Conservation (phyloP, 2,888 invertebrate species). For the Amphipyra tragopoginis region DNA sequence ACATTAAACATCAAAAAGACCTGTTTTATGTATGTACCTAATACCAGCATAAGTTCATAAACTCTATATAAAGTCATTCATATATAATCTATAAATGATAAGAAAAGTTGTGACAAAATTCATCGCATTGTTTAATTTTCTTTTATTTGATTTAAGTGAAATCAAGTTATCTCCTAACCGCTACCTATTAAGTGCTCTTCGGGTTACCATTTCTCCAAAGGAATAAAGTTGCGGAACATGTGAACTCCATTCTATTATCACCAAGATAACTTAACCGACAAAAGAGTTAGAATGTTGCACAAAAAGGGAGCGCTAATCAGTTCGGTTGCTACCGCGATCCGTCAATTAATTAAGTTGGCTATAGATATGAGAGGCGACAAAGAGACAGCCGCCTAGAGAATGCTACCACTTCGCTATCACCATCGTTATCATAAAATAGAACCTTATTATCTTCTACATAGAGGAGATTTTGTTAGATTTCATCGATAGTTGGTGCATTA, state of each 20-base stretch:
- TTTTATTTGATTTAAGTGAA: constrained; percentile 1
- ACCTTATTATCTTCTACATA: constrained; percentile 63
- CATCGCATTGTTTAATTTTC: neutral
- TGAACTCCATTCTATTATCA: constrained; percentile 61
- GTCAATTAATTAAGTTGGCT: constrained; percentile 84
- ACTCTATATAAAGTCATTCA: too few relatives aligned
- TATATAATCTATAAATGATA: too few relatives aligned
- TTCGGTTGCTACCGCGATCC: constrained; percentile 79
- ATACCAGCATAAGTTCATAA: too few relatives aligned
- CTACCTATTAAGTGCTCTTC: constrained; percentile 30
- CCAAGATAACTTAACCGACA: constrained; percentile 74
- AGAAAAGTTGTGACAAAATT: neutral
- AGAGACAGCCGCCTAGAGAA: constrained; percentile 72
- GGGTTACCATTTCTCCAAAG: constrained; percentile 22
- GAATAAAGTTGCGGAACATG: constrained; percentile 46
- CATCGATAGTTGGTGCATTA: constrained; percentile 64
- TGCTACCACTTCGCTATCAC: constrained; percentile 66
- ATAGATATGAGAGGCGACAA: constrained; percentile 83
- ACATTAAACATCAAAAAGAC: too few relatives aligned
- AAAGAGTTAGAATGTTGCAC: constrained; percentile 79
- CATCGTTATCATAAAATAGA: constrained; percentile 51
- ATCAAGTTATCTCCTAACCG: constrained; percentile 26
- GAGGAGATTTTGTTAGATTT: constrained; percentile 59
- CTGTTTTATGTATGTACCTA: too few relatives aligned
- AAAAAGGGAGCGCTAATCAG: constrained; percentile 78